Base-by-base conservation (phyloP, 2,113 vertebrate genomes). In the Verasper variegatus region DNA sequence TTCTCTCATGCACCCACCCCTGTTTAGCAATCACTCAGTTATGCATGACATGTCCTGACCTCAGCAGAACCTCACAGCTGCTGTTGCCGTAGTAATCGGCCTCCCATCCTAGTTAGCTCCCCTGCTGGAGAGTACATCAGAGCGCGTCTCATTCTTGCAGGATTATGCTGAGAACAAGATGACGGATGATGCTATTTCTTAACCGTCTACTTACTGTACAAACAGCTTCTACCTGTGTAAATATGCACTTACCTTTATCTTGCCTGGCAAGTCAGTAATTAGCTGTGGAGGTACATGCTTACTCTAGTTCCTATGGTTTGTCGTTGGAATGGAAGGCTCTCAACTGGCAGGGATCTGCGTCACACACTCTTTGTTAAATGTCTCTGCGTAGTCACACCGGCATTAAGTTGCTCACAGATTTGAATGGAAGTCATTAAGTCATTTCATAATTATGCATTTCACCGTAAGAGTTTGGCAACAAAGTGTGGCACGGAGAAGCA, bases 11-110 rank as follows among this genome's bases (percentile, higher is more conserved):
- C 82, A 86, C 62, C 69, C 79, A 21, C 77, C 81, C 68, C 73
- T 85, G 84, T 92, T 94, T 88, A 91, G 87, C 89, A 91, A 88
- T 93, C 89, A 90, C 83, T 88, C 90, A 92, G 86, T 86, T 88
- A 89, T 85, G 82, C 91, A 83, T 84, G 84, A 92, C 92, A 92
- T 87, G 77, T 67, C 81, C 70, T 78, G 82, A 90, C 85, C 89
- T 89, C 88, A 81, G 88, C 76, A 83, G 82, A 88, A 80, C 78
- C 79, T 76, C 76, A 72, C 80, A 90, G 91, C 88, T 90, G 89
- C 89, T 66, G 80, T 76, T 81, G 73, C 78, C 14, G 71, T 70
- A 68, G 70, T 69, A 55, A 58, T 81, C 62, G 51, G 70, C 68
- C 67, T 86, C 81, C 68, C 65, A 62, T 85, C 69, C 37, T 68